Conservation (phyloP, 2,113 vertebrate genomes). For the Amphiprion percula region DNA sequence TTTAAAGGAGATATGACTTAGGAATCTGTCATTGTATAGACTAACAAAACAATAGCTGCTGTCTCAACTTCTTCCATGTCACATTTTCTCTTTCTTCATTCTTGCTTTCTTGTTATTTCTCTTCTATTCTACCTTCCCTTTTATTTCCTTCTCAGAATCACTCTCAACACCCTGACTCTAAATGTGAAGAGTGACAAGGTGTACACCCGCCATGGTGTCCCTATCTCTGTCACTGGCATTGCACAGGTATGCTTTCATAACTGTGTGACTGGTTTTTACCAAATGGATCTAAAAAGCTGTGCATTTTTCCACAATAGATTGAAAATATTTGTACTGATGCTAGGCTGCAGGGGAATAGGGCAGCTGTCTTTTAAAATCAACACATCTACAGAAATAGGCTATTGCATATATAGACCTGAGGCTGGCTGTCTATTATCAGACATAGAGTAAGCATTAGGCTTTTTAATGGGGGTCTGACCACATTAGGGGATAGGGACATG, state of each 20-base stretch:
- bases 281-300: background rate
- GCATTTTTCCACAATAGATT: background rate
- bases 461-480: too few relatives aligned
- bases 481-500: background rate
- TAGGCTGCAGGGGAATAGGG: background rate
- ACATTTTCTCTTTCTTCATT: background rate
- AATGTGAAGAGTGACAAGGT: slow-evolving; percentile 97
- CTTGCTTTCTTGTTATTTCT: slow-evolving; percentile 23
- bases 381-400: background rate
- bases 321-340: background rate
- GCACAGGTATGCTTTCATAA: slow-evolving; percentile 86
- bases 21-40: too few relatives aligned
- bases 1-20: background rate
- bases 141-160: slow-evolving; percentile 84
- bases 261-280: background rate
- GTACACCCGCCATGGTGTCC: slow-evolving; percentile 94
- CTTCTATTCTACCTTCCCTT: background rate
- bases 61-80: background rate
- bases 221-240: slow-evolving; percentile 95
- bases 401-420: background rate
- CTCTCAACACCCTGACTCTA: slow-evolving; percentile 93
- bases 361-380: slow-evolving; percentile 5
- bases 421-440: too few relatives aligned
- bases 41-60: background rate
- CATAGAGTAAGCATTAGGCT: too few relatives aligned